Percentiles rank a stretch among this genome's conserved stretches.
phyloP scores from a whole-genome alignment of 1,140 invertebrate species.

The Lethrus apterus region DNA sequence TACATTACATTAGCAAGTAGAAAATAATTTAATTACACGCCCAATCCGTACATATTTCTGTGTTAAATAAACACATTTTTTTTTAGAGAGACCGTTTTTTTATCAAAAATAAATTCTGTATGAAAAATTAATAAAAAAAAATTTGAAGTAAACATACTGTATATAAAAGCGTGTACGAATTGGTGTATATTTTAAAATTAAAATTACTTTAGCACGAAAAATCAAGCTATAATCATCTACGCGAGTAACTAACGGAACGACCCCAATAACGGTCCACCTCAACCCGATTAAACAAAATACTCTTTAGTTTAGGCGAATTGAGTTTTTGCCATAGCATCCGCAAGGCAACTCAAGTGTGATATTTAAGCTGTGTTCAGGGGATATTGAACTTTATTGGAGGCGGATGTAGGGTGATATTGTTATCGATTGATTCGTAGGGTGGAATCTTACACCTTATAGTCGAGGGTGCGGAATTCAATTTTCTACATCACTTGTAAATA shows the following conservation, averaged over 20 bases:
- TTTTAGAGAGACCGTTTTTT: too few relatives aligned
- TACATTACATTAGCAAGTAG: too few relatives aligned
- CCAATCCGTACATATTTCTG: too few relatives aligned
- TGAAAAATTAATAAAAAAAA: too few relatives aligned
- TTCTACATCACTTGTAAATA: slow-evolving; percentile 42
- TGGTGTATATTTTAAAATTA: too few relatives aligned
- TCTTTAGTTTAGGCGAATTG: slow-evolving; percentile 18
- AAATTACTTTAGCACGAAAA: too few relatives aligned
- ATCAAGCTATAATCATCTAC: slow-evolving; percentile 9
- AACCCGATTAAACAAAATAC: slow-evolving; percentile 3
- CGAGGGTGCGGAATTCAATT: slow-evolving; percentile 40
- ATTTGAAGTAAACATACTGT: too few relatives aligned
- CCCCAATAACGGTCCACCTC: slow-evolving; percentile 1
- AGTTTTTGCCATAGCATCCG: slow-evolving; percentile 19
- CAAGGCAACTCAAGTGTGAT: slow-evolving; percentile 8
- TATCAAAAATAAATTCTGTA: too few relatives aligned
- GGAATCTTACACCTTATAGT: slow-evolving; percentile 33
- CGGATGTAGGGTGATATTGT: slow-evolving; percentile 18
- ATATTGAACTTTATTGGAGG: slow-evolving; percentile 10
- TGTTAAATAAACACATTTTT: too few relatives aligned
- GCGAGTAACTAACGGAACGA: slow-evolving; percentile 6
- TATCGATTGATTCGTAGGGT: slow-evolving; percentile 34
- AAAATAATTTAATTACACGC: too few relatives aligned
- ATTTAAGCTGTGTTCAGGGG: slow-evolving; percentile 5
- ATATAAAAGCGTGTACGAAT: too few relatives aligned